Evolutionary conservation across 2,113 vertebrate species (phyloP).

Genomic region (Rhinoderma darwinii): DNA sequence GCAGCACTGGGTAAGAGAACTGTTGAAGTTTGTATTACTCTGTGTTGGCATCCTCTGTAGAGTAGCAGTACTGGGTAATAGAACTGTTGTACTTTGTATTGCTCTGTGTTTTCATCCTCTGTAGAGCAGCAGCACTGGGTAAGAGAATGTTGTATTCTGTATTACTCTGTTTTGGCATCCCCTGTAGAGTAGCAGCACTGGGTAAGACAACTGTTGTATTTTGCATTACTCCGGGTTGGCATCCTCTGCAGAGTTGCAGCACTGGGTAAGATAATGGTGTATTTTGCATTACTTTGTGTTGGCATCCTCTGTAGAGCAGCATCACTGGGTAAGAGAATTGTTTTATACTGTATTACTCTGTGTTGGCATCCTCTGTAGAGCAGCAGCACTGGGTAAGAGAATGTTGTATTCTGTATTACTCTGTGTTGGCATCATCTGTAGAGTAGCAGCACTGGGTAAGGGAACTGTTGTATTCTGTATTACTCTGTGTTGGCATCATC

Average conservation of each 20-base stretch:
- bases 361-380: not conserved
- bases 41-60: too few relatives aligned
- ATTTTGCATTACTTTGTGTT: not conserved
- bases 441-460: not conserved
- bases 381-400: not conserved
- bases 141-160: too few relatives aligned
- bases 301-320: not conserved
- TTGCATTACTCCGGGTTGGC: not conserved
- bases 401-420: not conserved
- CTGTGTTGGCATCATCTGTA: not conserved
- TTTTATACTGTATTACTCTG: not conserved
- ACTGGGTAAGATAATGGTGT: too few relatives aligned
- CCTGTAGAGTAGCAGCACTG: not conserved
- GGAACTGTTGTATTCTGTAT: not conserved
- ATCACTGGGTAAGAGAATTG: not conserved
- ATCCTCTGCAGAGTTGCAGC: not conserved
- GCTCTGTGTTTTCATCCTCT: too few relatives aligned
- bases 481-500: not conserved
- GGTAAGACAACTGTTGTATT: not conserved
- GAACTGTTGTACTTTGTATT: too few relatives aligned
- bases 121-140: too few relatives aligned
- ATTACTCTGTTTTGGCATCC: too few relatives aligned
- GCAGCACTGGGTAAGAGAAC: too few relatives aligned
- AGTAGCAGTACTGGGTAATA: too few relatives aligned
- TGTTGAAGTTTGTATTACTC: too few relatives aligned